Base-by-base conservation (phyloP, 2,113 vertebrate genomes). In the Apteryx mantelli region DNA sequence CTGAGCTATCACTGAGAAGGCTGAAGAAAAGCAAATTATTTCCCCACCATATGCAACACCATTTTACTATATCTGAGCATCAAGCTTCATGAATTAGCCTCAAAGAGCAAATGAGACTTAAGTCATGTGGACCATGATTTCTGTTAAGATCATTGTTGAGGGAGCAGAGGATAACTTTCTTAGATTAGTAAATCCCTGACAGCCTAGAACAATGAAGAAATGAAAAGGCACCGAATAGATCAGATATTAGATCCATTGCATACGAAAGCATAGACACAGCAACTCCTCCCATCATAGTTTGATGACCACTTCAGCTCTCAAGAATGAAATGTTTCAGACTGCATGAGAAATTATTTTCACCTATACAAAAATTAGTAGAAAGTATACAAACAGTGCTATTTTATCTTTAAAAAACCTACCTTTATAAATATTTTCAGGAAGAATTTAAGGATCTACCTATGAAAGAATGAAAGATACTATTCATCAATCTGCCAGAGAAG, bases 401-500 rank as follows among this genome's bases (percentile, higher is more conserved):
- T 40, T 5, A 42, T 50, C 13, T 56, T 44, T 38, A 38, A 42
- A 44, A 38, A 30, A 40, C 6, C 11, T 38, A 42, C 36, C 5
- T 78, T 77, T 71, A 46, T 26, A 13, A 38, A 79, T n/a, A 58
- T 53, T 80, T 77, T n/a, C 77, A 92, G 44, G 40, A 92, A 77
- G 44, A 92, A 89, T 87, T 93, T 80, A 80, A 87, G 61, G 20
- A 89, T 46, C 64, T n/a, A 70, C 15, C 52, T 40, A 56, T 2
- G 8, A 92, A 82, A 82, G n/a, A 53, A 61, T 76, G 77, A 92
- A 93, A 93, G 92, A 65, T 52, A 65, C 76, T 77, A 40, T 89
- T 93, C 76, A 91, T 93, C 94, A 88, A 79, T 66, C 92, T 95
- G 66, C 36, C 91, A 91, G 20, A 63, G 40, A 80, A 55, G 21